Base-by-base conservation (phyloP, 23 tunicate species). In the Phallusia fumigata region DNA sequence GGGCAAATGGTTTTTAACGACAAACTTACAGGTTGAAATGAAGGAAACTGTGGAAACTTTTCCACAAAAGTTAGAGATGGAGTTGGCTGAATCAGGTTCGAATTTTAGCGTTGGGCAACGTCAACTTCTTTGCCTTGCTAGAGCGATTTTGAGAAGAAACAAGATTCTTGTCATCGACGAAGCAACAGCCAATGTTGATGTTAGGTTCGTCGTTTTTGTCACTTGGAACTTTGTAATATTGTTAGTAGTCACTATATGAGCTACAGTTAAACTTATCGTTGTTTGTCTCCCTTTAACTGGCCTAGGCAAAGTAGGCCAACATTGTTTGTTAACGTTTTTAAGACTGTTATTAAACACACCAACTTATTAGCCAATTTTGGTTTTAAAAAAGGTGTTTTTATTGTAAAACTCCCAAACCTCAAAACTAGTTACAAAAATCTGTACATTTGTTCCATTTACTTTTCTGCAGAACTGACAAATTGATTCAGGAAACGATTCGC, bases 181-280 rank as follows among this genome's bases (percentile, higher is more conserved):
- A 79, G 99, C 99, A 26, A 96, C 99, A 26, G 99, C 99, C 24
- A 96, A 91, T 81, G 99, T 96, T 2, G 99, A 96, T 73, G 26
- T 77, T 22, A 85, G 88, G 97, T 93, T 21, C 13, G 69, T 58
- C 10, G 47, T 5, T 40, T 40, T 40, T 40, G n/a, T n/a, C n/a
- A n/a, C n/a, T n/a, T n/a, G n/a, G n/a, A n/a, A n/a, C n/a, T n/a
- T n/a, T n/a, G n/a, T n/a, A n/a, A n/a, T n/a, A n/a, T n/a, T n/a
- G n/a, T n/a, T n/a, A n/a, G n/a, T n/a, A n/a, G n/a, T n/a, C n/a
- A n/a, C n/a, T n/a, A n/a, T n/a, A n/a, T n/a, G n/a, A n/a, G n/a
- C n/a, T n/a, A n/a, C n/a, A n/a, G n/a, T n/a, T n/a, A n/a, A n/a
- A n/a, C n/a, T n/a, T n/a, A n/a, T n/a, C n/a, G n/a, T n/a, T n/a